Conservation (phyloP, 2,797 vertebrate species). For the Cirrhinus molitorella region DNA sequence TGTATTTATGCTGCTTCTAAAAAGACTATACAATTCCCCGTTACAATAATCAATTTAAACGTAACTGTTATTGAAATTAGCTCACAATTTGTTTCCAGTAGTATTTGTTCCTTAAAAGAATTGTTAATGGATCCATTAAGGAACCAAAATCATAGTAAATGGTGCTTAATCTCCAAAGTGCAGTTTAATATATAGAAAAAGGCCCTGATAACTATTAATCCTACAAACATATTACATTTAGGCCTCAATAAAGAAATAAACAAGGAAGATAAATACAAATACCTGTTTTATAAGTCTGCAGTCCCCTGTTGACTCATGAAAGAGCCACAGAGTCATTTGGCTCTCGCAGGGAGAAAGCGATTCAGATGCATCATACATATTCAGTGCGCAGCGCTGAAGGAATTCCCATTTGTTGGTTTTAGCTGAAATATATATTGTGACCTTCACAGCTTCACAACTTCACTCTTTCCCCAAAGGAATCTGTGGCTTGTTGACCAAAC, state of each 20-base stretch:
- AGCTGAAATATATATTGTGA: constrained; percentile 79
- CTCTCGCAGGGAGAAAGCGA: constrained; percentile 68
- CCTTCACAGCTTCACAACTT: constrained; percentile 82
- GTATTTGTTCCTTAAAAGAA: not conserved
- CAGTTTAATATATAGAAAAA: not conserved
- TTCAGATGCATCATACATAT: constrained; percentile 62
- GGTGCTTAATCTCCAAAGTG: not conserved
- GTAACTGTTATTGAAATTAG: not conserved
- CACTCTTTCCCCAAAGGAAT: constrained; percentile 79
- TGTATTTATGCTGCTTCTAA: not conserved
- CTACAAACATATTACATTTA: not conserved
- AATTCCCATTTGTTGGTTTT: constrained; percentile 74
- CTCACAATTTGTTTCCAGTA: not conserved
- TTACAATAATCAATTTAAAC: not conserved
- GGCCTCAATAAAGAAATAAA: constrained; percentile 22
- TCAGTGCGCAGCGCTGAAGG: constrained; percentile 52
- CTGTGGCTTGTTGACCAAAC: constrained; percentile 79
- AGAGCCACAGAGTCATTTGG: constrained; percentile 64
- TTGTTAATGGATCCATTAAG: not conserved
- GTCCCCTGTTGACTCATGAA: constrained; percentile 29
- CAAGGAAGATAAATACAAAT: constrained; percentile 24
- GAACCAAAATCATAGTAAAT: not conserved
- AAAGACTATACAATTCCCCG: not conserved
- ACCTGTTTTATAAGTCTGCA: not conserved
- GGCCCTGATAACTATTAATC: not conserved